Base-by-base conservation (phyloP, 2,113 vertebrate genomes). In the Geococcyx californianus region DNA sequence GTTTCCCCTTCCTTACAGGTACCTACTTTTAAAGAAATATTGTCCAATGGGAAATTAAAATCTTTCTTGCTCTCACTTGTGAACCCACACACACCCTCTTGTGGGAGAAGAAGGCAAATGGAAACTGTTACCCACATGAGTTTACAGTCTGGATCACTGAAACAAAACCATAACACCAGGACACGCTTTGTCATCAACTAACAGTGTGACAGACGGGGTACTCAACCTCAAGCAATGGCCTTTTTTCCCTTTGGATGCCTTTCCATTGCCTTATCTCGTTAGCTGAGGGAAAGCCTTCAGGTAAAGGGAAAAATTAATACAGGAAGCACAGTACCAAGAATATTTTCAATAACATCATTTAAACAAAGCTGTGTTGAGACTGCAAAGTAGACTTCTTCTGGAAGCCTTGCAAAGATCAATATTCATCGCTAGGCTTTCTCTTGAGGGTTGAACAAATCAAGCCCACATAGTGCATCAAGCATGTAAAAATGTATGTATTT, bases 31-130 rank as follows among this genome's bases (percentile, higher is more conserved):
- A 70, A 64, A 90, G 49, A n/a, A 28, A 45, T 1, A 62, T 13
- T 4, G 2, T 36, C 83, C 75, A 68, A 54, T 6, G 14, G 34
- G 76, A 89, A 88, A 52, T 23, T 9, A 79, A 87, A 87, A 47
- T 34, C 44, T 25, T 66, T 86, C 45, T 38, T 45, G 60, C 60
- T 79, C 16, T 67, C 25, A 15, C 24, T 86, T n/a, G 4, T 3
- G 9, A 31, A 55, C n/a, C 40, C 75, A 81, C 70, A 42, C 24
- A 78, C 88, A 2, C 90, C 94, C 93, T 93, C 92, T 93, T 78
- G 93, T 95, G 95, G 96, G 60, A 96, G 76, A 80, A 4, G 28
- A 45, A 78, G 64, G 93, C n/a, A 95, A 86, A 62, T 0, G 16
- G 26, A 58, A 45, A 70, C 7, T 23, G 16, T 28, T 44, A 68